A percentile compares a stretch with the other conserved stretches of the same genome.
Evolutionary conservation across 2,113 vertebrate genomes (phyloP).

Genomic region (Sorex fumeus): DNA sequence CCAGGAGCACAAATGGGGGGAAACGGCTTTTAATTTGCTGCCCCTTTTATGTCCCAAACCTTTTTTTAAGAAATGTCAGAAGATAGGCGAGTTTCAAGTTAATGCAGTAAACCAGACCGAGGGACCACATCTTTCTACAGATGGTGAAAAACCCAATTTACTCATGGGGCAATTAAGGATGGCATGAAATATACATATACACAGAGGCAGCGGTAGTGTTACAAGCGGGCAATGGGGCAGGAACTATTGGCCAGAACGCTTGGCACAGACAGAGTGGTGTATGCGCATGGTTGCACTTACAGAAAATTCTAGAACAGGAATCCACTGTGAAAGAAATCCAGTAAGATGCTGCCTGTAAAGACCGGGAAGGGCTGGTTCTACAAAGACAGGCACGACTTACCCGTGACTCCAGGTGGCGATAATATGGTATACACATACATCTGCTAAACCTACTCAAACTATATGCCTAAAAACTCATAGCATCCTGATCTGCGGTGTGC

Average conservation of each 20-base stretch:
- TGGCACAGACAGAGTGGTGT: background rate
- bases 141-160: background rate
- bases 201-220: background rate
- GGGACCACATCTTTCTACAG: slow-evolving; percentile 23
- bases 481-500: background rate
- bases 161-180: background rate
- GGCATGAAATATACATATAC: rapidly evolving
- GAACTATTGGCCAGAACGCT: background rate
- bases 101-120: slow-evolving; percentile 2
- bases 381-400: background rate
- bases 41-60: slow-evolving; percentile 68
- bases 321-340: background rate
- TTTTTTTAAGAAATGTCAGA: slow-evolving; percentile 70
- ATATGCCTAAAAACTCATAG: background rate
- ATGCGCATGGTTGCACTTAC: background rate
- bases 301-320: background rate
- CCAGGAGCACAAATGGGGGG: slow-evolving; percentile 54
- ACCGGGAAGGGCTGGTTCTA: background rate
- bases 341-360: background rate
- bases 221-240: background rate
- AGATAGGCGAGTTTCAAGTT: slow-evolving; percentile 41
- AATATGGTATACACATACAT: background rate
- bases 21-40: slow-evolving; percentile 77
- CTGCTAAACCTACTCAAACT: background rate
- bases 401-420: background rate